Conservation (phyloP, 2,113 vertebrate species). For the Pantherophis guttatus region DNA sequence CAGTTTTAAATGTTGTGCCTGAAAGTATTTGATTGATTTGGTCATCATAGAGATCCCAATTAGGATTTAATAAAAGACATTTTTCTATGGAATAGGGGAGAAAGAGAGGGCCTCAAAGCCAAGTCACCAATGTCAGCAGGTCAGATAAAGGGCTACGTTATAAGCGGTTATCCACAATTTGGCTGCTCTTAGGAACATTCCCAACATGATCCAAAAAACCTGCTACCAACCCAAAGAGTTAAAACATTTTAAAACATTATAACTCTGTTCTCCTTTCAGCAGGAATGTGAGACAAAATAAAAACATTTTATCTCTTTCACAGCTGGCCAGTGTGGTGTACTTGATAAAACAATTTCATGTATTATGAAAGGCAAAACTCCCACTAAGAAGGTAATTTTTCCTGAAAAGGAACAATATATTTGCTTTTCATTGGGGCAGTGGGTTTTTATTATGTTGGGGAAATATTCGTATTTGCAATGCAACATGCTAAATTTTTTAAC, state of each 20-base stretch:
- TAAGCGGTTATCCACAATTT: not conserved
- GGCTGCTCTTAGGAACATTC: not conserved
- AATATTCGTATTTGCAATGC: not conserved
- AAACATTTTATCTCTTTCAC: conserved; percentile 27
- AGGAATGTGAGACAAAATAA: not conserved
- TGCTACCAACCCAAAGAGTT: not conserved
- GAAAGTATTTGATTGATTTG: not conserved
- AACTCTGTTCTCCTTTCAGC: not conserved
- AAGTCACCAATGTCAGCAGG: not conserved
- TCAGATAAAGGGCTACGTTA: not conserved
- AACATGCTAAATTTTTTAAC: not conserved
- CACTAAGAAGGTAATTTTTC: conserved; percentile 74
- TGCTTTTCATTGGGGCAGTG: not conserved
- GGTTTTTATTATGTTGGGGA: not conserved
- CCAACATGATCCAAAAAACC: not conserved
- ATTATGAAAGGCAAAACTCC: conserved; percentile 85
- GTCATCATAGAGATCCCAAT: not conserved
- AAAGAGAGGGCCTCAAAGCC: not conserved
- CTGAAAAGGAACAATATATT: not conserved
- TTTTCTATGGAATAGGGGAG: not conserved
- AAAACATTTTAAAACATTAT: not conserved
- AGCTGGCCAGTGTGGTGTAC: conserved; percentile 90
- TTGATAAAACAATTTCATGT: conserved; percentile 84
- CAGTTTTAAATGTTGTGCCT: not conserved
- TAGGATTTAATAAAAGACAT: not conserved